These are phyloP conservation scores for Acleris holmiana DNA, from an alignment of 2,888 invertebrate genomes.

Conservation along the genomic window DNA sequence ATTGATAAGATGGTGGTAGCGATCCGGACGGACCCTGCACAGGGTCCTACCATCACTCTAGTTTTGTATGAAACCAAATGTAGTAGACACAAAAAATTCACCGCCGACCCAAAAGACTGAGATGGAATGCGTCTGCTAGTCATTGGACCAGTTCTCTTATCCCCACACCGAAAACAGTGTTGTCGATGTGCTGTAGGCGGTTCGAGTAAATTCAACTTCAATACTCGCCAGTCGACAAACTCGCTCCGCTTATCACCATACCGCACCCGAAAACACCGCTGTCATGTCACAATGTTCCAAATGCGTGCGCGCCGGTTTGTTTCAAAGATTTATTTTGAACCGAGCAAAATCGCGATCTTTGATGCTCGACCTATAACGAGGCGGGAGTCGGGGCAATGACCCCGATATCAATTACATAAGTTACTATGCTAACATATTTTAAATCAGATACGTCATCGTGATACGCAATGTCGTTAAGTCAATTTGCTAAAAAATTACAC, in stretches of 20 bases:
- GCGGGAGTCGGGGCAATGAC: constrained; percentile 22
- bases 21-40: too few relatives aligned
- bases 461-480: neutral
- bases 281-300: constrained; percentile 42
- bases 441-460: too few relatives aligned
- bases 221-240: too few relatives aligned
- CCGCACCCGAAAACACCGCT: constrained; percentile 17
- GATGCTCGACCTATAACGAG: constrained; percentile 16
- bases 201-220: neutral
- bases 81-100: too few relatives aligned
- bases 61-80: too few relatives aligned
- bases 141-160: too few relatives aligned
- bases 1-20: too few relatives aligned
- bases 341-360: constrained; percentile 32
- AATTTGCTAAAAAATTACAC: neutral
- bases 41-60: too few relatives aligned
- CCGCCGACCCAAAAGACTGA: too few relatives aligned
- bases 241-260: constrained; percentile 15
- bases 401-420: constrained; percentile 1
- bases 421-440: constrained; percentile 1
- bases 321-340: constrained; percentile 36
- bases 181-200: too few relatives aligned
- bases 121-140: too few relatives aligned
- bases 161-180: too few relatives aligned
- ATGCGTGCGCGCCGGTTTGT: constrained; percentile 37